A percentile compares a stretch with the other conserved stretches of the same genome.
These are phyloP conservation scores for Nibea albiflora DNA, from an alignment of 2,113 vertebrate genomes.

Conservation along the genomic window DNA sequence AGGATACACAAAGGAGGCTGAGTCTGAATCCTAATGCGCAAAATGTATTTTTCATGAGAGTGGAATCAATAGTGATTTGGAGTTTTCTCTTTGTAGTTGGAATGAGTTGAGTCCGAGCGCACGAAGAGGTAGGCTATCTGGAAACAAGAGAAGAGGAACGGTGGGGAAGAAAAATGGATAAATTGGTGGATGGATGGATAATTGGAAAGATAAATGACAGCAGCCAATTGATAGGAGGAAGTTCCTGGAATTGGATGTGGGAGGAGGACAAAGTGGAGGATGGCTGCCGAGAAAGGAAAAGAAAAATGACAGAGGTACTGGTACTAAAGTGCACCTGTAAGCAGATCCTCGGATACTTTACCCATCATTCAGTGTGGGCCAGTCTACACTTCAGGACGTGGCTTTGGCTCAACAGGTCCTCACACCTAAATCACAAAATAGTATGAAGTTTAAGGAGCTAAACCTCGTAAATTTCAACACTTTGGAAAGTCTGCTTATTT, in stretches of 20 bases:
- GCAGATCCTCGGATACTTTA: background rate
- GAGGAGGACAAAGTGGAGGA: slow-evolving; percentile 18
- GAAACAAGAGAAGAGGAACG: slow-evolving; percentile 46
- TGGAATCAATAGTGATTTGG: slow-evolving; percentile 78
- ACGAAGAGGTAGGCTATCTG: slow-evolving; percentile 42
- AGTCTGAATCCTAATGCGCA: slow-evolving; percentile 67
- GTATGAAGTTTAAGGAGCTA: background rate
- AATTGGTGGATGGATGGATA: slow-evolving; percentile 56
- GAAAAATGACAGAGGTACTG: background rate
- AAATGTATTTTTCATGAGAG: slow-evolving; percentile 78
- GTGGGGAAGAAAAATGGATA: slow-evolving; percentile 38
- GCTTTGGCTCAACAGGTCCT: background rate
- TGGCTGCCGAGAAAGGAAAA: background rate
- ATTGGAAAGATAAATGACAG: slow-evolving; percentile 61
- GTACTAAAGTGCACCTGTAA: slow-evolving; percentile 4
- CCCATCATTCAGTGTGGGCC: background rate
- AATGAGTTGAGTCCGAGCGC: slow-evolving; percentile 44
- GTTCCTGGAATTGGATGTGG: slow-evolving; percentile 42
- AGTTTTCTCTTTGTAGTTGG: slow-evolving; percentile 66
- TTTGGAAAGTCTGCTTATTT: background rate
- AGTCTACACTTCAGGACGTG: no score
- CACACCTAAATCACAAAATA: background rate
- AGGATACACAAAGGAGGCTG: slow-evolving; percentile 54
- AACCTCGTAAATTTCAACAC: background rate
- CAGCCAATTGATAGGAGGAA: slow-evolving; percentile 40